Percentiles rank a stretch among this genome's conserved stretches.
Conservation (phyloP, 2,113 vertebrate species). For the Dolichotis patagonum region DNA sequence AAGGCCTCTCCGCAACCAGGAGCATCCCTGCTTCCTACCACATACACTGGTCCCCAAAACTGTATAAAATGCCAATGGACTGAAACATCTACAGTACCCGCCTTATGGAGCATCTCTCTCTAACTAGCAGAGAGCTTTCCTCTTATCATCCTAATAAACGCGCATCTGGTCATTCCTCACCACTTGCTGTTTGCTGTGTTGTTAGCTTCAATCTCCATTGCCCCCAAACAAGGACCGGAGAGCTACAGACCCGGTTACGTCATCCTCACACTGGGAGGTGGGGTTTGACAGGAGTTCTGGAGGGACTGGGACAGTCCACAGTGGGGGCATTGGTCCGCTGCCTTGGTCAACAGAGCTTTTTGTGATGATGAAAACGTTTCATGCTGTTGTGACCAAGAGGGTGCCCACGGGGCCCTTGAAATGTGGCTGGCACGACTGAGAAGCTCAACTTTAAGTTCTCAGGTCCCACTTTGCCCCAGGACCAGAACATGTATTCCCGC, state of each 20-base stretch:
- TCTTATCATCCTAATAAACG: not conserved
- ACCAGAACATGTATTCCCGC: not conserved
- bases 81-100: not conserved
- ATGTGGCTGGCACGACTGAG: not conserved
- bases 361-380: no score
- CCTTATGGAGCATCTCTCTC: not conserved
- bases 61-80: not conserved
- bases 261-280: not conserved
- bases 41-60: not conserved
- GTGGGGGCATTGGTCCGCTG: not conserved
- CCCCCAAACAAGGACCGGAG: not conserved
- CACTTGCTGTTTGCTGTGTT: not conserved
- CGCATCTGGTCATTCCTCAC: not conserved
- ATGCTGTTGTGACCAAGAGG: not conserved
- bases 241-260: not conserved
- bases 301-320: not conserved
- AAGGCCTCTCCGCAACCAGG: not conserved
- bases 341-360: not conserved
- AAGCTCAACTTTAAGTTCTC: not conserved
- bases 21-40: not conserved
- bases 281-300: not conserved
- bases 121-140: not conserved
- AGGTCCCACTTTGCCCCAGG: not conserved
- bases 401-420: not conserved
- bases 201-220: not conserved